Conservation (phyloP, 2,888 invertebrate species). For the Sphaerophoria rueppellii region DNA sequence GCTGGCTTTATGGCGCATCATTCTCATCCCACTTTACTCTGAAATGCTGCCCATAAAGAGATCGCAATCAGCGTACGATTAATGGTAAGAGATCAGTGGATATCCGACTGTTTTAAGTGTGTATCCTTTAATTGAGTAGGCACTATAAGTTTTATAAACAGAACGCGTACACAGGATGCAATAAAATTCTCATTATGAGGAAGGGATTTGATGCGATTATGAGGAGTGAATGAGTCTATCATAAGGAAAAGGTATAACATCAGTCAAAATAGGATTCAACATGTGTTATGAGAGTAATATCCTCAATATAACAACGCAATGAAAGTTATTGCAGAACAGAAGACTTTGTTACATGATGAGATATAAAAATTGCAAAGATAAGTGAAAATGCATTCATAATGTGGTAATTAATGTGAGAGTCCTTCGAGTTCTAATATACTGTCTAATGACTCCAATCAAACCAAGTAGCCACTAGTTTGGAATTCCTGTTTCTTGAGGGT, state of each 20-base stretch:
- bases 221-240: conserved; percentile 40
- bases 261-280: conserved; percentile 24
- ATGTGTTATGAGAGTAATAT: conserved; percentile 55
- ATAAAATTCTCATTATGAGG: conserved; percentile 63
- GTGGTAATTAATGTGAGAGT: background rate
- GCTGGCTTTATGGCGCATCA: conserved; percentile 11
- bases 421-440: background rate
- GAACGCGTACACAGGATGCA: conserved; percentile 36
- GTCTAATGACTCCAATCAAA: conserved; percentile 35
- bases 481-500: background rate
- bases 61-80: conserved; percentile 64
- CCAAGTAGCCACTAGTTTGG: conserved; percentile 23
- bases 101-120: conserved; percentile 34
- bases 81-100: conserved; percentile 55
- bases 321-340: background rate
- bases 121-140: conserved; percentile 39
- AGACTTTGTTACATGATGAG: too few species aligned
- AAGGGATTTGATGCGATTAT: conserved; percentile 56
- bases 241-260: conserved; percentile 37
- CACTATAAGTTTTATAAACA: conserved; percentile 31
- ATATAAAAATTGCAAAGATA: too few species aligned
- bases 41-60: conserved; percentile 54
- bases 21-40: conserved; percentile 39
- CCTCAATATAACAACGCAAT: conserved; percentile 55
- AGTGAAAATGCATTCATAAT: background rate